A percentile compares a stretch with the other conserved stretches of the same genome.
Conservation (phyloP, 2,113 vertebrate genomes). For the Tachuris rubrigastra region DNA sequence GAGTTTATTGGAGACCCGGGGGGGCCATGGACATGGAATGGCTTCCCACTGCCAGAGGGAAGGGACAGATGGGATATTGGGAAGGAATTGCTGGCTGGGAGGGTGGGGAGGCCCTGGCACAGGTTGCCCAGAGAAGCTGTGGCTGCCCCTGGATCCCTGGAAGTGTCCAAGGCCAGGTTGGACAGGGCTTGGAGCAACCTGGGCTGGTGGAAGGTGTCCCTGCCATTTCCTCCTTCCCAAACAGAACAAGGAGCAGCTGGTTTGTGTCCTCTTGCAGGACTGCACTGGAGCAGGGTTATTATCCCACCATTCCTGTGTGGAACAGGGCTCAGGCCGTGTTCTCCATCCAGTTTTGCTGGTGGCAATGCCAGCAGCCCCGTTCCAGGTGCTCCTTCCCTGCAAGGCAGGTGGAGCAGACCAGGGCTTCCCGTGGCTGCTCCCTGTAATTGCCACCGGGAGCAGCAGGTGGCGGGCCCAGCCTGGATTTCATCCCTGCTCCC, state of each 20-base stretch:
- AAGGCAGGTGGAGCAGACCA: rapidly evolving
- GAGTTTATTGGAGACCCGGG: rapidly evolving
- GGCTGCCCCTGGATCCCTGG: not conserved
- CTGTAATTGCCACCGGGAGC: not conserved
- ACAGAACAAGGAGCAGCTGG: not conserved
- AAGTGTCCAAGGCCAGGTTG: not conserved
- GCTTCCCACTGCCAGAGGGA: not conserved
- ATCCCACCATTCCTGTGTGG: rapidly evolving
- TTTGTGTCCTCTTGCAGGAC: not conserved
- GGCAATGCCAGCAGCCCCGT: rapidly evolving
- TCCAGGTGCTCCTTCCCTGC: rapidly evolving
- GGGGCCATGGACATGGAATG: not conserved
- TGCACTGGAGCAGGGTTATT: rapidly evolving
- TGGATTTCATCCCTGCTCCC: rapidly evolving
- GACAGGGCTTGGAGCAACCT: not conserved
- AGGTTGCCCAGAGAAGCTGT: not conserved
- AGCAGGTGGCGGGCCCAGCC: not conserved
- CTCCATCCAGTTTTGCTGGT: rapidly evolving
- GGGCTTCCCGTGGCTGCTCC: rapidly evolving
- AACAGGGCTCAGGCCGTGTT: rapidly evolving
- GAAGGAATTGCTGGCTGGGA: not conserved
- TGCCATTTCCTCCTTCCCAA: not conserved
- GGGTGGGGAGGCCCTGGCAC: not conserved
- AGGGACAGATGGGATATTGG: rapidly evolving
- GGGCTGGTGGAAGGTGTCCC: not conserved